Evolutionary conservation across 2,113 vertebrate species (phyloP), one percentile per base, ranked within the genome.

Genomic region (Myotis davidii): DNA sequence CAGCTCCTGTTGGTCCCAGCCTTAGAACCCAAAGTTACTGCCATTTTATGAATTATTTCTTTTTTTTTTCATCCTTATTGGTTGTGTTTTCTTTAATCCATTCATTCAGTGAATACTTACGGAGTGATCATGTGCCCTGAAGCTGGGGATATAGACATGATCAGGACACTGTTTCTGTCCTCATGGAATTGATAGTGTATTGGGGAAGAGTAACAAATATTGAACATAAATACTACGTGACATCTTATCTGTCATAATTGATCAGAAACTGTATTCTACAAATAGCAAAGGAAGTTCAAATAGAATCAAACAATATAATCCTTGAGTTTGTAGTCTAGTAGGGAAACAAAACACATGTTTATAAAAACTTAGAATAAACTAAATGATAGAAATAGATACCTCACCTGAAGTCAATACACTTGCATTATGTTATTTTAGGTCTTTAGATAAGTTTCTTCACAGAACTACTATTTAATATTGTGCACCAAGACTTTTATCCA

Each of bases 21-120:
- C 10, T 88, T 64, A 84, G 78, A 91, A 76, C n/a, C 20, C 20
- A 84, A 70, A 79, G 16, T 94, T 70, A 79, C 32, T 88, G 50
- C 45, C 14, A 81, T 91, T 83, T 92, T 92, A 76, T 94, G 39
- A 94, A 74, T 88, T 85, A 39, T 39, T 96, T 94, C 23, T 88
- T 8, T 32, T 85, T 5, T 59, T 87, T 90, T 82, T 59, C n/a
- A n/a, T 81, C 78, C 18, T 77, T 67, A 1, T 6, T 74, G 23
- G 4, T 74, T 85, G 23, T 81, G 4, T 54, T 78, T 88, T 81
- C 7, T 90, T 70, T 76, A 52, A 86, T 84, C 13, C 76, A 64
- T 73, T 93, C 13, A 69, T 70, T 90, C 29, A 85, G 7, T 2
- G 12, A 85, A 42, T 81, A 69, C 56, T 78, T 56, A 20, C 0